phyloP scores from a whole-genome alignment of 1,140 invertebrate genomes.

The Alviniconcha marisindica region DNA sequence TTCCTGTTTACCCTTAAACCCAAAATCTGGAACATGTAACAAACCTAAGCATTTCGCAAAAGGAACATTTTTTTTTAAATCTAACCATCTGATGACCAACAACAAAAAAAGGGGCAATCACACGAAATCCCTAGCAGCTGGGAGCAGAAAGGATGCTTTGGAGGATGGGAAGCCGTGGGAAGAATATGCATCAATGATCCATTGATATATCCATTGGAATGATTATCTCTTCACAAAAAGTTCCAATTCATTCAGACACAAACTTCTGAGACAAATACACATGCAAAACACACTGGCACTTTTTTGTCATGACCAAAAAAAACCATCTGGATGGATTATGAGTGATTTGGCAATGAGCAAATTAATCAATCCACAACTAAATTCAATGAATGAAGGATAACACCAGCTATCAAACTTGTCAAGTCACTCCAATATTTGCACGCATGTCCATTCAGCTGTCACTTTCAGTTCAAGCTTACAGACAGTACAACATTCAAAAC shows the following conservation, averaged over 20 bases:
- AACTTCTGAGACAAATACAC: background rate
- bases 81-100: no score
- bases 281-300: conserved; percentile 2
- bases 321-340: conserved; percentile 12
- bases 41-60: no score
- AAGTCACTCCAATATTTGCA: background rate
- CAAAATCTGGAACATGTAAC: no score
- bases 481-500: background rate
- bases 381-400: background rate
- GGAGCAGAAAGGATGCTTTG: background rate
- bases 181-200: background rate
- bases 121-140: background rate
- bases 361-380: background rate
- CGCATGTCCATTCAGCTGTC: background rate
- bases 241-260: background rate
- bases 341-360: background rate
- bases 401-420: background rate
- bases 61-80: no score
- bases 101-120: background rate
- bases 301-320: background rate
- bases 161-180: background rate
- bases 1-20: no score
- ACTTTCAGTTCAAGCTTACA: background rate
- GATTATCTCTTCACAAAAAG: conserved; percentile 9
- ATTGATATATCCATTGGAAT: background rate